Evolutionary conservation across 2,888 invertebrate genomes (phyloP).

Genomic region (Platycheirus albimanus): DNA sequence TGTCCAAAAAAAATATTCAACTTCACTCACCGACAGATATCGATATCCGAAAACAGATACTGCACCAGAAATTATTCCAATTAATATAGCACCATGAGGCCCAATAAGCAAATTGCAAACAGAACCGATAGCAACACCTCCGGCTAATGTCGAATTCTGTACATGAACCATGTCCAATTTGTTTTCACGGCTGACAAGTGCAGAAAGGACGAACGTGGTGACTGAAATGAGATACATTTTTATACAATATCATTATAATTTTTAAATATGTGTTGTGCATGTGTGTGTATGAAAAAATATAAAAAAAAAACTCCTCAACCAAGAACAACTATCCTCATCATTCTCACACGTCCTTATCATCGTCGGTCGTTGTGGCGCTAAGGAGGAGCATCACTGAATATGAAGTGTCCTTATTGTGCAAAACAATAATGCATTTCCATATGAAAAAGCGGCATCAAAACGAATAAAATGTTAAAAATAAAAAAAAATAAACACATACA

Average conservation of each 20-base stretch:
- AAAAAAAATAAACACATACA: constrained; percentile 13
- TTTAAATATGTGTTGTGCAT: neutral
- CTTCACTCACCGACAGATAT: constrained; percentile 87
- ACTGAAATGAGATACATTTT: constrained; percentile 83
- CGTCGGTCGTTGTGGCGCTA: constrained; percentile 42
- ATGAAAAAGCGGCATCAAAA: constrained; percentile 45
- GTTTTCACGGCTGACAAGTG: constrained; percentile 88
- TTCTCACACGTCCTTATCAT: neutral
- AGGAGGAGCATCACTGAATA: constrained; percentile 60
- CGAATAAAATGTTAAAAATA: neutral
- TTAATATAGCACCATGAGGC: constrained; percentile 91
- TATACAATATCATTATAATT: neutral
- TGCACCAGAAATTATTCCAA: constrained; percentile 90
- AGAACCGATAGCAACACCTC: constrained; percentile 95
- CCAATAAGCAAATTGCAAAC: constrained; percentile 91
- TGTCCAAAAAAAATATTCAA: neutral
- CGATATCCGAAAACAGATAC: constrained; percentile 92
- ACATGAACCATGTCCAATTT: constrained; percentile 96
- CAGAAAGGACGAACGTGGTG: constrained; percentile 92
- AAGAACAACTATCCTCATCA: constrained; percentile 17
- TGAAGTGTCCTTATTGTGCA: constrained; percentile 66
- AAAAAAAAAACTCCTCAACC: neutral
- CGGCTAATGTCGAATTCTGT: constrained; percentile 96
- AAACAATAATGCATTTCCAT: constrained; percentile 65
- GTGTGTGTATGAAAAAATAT: neutral